Percentiles rank a stretch among this genome's conserved stretches.
Conservation (phyloP, 2,888 invertebrate genomes). For the Cantharis rufa region DNA sequence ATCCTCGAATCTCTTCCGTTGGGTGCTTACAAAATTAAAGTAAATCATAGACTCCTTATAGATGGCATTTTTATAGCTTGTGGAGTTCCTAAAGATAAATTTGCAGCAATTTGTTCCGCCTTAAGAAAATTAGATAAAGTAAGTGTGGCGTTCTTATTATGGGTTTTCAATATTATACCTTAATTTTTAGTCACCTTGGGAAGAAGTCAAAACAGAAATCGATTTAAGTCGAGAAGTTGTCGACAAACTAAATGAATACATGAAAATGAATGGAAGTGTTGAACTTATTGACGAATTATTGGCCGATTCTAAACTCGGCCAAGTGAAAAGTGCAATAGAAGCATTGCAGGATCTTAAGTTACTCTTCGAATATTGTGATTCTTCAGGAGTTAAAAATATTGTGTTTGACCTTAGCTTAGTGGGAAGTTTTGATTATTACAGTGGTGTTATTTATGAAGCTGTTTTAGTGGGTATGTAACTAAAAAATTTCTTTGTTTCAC, state of each 20-base stretch:
- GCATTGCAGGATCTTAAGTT: conserved; percentile 83
- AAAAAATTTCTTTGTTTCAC: not conserved
- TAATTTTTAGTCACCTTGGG: conserved; percentile 77
- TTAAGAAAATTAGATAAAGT: conserved; percentile 99
- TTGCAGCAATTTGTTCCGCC: conserved; percentile 92
- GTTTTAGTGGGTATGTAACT: conserved; percentile 72
- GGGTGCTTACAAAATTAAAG: conserved; percentile 87
- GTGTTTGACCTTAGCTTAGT: conserved; percentile 95
- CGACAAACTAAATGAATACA: conserved; percentile 87
- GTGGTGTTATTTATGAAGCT: conserved; percentile 98
- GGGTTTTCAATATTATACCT: not conserved
- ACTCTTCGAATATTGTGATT: conserved; percentile 82
- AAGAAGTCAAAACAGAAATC: conserved; percentile 92
- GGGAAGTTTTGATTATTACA: conserved; percentile 98
- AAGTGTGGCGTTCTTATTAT: not conserved
- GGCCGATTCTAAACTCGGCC: conserved; percentile 67
- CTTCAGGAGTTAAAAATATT: conserved; percentile 79
- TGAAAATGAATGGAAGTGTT: conserved; percentile 75
- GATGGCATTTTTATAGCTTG: conserved; percentile 98
- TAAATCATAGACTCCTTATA: conserved; percentile 91
- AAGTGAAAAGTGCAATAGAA: conserved; percentile 70
- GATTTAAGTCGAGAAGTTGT: conserved; percentile 79
- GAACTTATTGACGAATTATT: conserved; percentile 77
- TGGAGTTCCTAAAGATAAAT: conserved; percentile 88
- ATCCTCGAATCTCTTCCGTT: conserved; percentile 82